Evolutionary conservation across 2,888 invertebrate species (phyloP), one percentile per base, ranked within the genome.

Genomic region (Cheilosia pagana): DNA sequence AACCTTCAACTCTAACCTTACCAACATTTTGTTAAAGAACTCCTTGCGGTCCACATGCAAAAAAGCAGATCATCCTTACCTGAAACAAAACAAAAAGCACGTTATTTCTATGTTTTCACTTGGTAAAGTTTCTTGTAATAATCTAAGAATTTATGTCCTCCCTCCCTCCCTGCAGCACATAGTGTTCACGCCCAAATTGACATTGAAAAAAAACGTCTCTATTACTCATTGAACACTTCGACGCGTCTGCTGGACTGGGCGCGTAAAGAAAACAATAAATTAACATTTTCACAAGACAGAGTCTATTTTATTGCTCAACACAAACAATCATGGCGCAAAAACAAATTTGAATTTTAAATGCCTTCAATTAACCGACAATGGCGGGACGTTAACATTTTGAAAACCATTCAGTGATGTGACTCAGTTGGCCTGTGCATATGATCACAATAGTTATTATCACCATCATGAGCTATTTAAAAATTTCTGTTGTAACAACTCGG

Each of bases 141-240:
- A 12, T 28, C 8, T 28, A 8, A n/a, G 25, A 16, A 35, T 35
- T 4, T 28, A 39, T 6, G 25, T 5, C 3, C n/a, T 0, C 16
- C 10, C 10, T 48, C 35, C 43, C 35, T 45, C 5, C 55, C 43
- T 72, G 60, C 2, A 25, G 10, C 1, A 53, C 53, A 65, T 3
- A 65, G 67, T 72, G 67, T 79, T 0, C 10, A 21, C 10, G 48
- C 12, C 45, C 41, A 55, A 21, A 21, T 14, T 83, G 79, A 79
- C 74, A 78, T 79, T 83, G 79, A 76, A 78, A 7, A 28, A 28
- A 62, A 78, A 57, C 28, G 7, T 53, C 41, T 35, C 63, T 63
- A 68, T 63, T 78, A 65, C 65, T 79, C 53, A 78, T 60, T 70
- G 78, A 83, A 70, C 70, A 75, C 63, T 57, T 78, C 23, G 41